A percentile compares a stretch with the other conserved stretches of the same genome.
These are phyloP conservation scores for Artibeus jamaicensis DNA, from an alignment of 2,797 vertebrate species.

Conservation along the genomic window DNA sequence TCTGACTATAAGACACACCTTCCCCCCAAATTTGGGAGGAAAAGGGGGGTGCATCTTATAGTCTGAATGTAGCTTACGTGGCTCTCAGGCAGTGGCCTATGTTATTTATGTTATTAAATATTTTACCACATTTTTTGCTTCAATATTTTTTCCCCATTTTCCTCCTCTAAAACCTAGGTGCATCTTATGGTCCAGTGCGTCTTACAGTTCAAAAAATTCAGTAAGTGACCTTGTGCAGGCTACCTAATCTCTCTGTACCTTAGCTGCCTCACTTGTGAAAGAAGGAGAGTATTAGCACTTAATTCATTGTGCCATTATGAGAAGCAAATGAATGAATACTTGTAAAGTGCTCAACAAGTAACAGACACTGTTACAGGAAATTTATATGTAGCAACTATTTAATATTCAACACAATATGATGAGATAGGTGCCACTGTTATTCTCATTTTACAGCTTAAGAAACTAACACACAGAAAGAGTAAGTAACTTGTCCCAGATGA, in stretches of 20 bases:
- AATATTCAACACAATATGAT: neutral
- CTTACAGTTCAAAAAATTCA: too few species aligned
- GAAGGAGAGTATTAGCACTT: neutral
- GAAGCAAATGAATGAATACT: neutral
- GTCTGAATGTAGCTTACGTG: too few species aligned
- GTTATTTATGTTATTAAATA: too few species aligned
- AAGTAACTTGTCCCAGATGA: neutral
- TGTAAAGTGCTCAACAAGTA: neutral
- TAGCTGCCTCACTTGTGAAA: slow-evolving; percentile 21
- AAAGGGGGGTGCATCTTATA: too few species aligned
- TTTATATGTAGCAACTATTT: neutral
- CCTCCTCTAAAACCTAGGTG: too few species aligned
- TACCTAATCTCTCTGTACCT: neutral
- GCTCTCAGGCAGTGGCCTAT: too few species aligned
- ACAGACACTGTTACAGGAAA: neutral
- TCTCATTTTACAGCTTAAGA: slow-evolving; percentile 11
- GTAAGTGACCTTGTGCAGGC: neutral
- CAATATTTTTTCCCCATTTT: too few species aligned
- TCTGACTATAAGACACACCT: too few species aligned
- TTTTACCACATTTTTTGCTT: too few species aligned
- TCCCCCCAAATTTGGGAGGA: too few species aligned
- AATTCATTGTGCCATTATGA: neutral
- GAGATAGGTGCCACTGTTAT: neutral
- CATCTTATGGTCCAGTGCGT: too few species aligned
- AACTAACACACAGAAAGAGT: neutral